These are phyloP conservation scores for Pentalonia nigronervosa DNA, from an alignment of 1,140 invertebrate genomes.

Conservation along the genomic window DNA sequence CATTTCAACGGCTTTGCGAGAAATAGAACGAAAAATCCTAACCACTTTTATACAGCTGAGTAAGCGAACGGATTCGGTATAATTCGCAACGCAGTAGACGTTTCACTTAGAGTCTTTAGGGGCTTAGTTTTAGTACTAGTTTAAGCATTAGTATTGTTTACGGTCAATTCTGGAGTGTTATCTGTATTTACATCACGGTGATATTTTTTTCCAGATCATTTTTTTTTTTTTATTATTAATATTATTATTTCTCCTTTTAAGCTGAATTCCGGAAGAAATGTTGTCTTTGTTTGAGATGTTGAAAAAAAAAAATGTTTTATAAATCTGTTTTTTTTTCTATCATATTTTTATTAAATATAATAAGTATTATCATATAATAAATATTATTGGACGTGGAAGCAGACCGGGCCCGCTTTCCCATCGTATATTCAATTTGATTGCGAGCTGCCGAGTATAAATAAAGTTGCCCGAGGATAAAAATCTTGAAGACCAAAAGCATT, in stretches of 20 bases:
- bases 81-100: not conserved
- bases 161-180: not conserved
- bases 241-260: not conserved
- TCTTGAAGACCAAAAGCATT: constrained; percentile 39
- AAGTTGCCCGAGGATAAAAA: constrained; percentile 9
- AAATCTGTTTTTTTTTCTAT: not conserved
- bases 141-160: not conserved
- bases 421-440: not conserved
- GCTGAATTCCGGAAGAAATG: not conserved
- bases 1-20: not conserved
- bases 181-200: not conserved
- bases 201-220: not conserved
- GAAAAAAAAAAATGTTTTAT: not conserved
- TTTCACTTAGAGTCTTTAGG: constrained; percentile 7
- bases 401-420: not conserved
- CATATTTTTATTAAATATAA: constrained; percentile 14
- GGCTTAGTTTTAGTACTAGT: not conserved
- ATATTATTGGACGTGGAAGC: not conserved
- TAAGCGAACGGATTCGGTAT: not conserved
- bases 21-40: not conserved
- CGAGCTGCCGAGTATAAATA: not conserved
- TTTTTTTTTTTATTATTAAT: too few relatives aligned
- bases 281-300: not conserved
- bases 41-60: not conserved
- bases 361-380: not conserved